Percentiles rank a stretch among this genome's conserved stretches.
Evolutionary conservation across 2,888 invertebrate species (phyloP).

Genomic region (Lasioglossum malachurum): DNA sequence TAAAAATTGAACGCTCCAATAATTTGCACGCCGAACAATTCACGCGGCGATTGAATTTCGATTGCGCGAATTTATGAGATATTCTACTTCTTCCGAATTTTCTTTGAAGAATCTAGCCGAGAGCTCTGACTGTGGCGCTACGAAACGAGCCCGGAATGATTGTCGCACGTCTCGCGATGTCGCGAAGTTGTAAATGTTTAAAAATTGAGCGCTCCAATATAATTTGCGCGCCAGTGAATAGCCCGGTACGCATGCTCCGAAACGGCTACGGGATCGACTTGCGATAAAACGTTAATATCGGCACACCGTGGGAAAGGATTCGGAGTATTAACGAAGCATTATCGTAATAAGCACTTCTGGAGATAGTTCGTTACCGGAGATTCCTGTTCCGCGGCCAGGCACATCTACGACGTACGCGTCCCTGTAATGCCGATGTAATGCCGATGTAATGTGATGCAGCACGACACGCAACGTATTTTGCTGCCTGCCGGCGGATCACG

Average conservation of each 20-base stretch:
- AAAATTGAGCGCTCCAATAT: neutral
- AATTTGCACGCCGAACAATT: neutral
- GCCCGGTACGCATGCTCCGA: neutral
- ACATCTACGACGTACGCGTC: slow-evolving; percentile 19
- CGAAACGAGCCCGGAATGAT: too few species aligned
- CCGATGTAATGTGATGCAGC: slow-evolving; percentile 44
- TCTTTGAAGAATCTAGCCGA: too few species aligned
- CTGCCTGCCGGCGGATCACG: slow-evolving; percentile 22
- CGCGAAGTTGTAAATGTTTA: too few species aligned
- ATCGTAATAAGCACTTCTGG: slow-evolving; percentile 56
- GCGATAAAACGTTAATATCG: slow-evolving; percentile 27
- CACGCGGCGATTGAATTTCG: neutral
- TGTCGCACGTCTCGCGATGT: too few species aligned
- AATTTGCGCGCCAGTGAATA: neutral
- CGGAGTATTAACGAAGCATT: slow-evolving; percentile 46
- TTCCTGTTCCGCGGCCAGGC: slow-evolving; percentile 40
- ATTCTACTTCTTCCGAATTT: neutral
- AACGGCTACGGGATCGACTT: neutral
- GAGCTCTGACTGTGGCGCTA: too few species aligned
- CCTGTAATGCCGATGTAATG: slow-evolving; percentile 51
- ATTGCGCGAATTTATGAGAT: neutral
- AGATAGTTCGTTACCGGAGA: slow-evolving; percentile 23
- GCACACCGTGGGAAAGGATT: slow-evolving; percentile 53
- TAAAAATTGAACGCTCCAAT: too few species aligned
- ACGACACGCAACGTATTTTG: slow-evolving; percentile 44